Base-by-base conservation (phyloP, 2,113 vertebrate species). In the Tretioscincus oriximinensis region DNA sequence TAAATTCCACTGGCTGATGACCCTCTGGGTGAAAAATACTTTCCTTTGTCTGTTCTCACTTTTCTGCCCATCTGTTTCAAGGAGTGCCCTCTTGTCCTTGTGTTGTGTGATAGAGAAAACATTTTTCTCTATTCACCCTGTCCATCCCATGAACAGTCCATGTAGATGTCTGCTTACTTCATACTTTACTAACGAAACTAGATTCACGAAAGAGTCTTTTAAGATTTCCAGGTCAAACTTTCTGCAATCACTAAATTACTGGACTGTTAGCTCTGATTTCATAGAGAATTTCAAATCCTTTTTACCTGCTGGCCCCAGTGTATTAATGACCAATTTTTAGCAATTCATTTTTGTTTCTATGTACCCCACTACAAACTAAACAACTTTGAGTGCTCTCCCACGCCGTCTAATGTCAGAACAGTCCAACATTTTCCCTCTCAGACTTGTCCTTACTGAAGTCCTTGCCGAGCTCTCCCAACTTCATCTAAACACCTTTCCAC, bases 261-360 rank as follows among this genome's bases (percentile, higher is more conserved):
- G 20, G 8, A 29, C 41, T 66, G 65, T 51, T 72, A 5, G 1
- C 28, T 21, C 2, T 63, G 31, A 45, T 47, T 65, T 21, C 54
- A 16, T 41, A 61, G 11, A 41, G 26, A 75, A 24, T 10, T 29
- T n/a, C 64, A 54, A 66, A 28, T 29, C 11, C 7, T 68, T 16
- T n/a, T 47, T 81, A 41, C 41, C 21, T 58, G 41, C 35, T 35
- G 11, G 24, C 60, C 51, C 45, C 20, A 69, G 24, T 22, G 65
- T 47, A 66, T 49, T 76, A 76, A 81, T 47, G 65, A 11, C 73
- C 20, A 26, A 69, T 47, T 81, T 81, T 20, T 61, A 69, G 69
- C 41, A 28, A 24, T 64, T 7, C 31, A 29, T 60, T 73, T 72
- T 31, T 26, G 35, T 51, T 31, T 41, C 67, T 58, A 9, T 18